Conservation (phyloP, 2,797 vertebrate species). For the Cossypha heuglini region DNA sequence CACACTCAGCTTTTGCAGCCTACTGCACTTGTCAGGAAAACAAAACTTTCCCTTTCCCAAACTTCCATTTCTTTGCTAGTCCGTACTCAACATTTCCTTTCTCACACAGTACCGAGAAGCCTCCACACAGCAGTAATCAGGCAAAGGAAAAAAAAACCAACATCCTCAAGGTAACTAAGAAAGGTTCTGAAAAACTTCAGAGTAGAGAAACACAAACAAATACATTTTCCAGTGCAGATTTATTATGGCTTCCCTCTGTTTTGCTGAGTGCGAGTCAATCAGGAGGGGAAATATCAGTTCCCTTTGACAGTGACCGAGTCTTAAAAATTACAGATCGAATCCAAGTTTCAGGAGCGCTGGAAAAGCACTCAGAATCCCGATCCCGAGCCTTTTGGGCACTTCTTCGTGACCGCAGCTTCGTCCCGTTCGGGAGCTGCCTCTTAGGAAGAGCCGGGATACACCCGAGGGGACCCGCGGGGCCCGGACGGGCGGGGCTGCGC, state of each 20-base stretch:
- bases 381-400: not conserved
- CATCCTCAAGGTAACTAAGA: not conserved
- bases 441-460: not conserved
- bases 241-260: not conserved
- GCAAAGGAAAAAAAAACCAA: not conserved
- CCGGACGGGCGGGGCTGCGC: not conserved
- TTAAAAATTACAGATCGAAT: slow-evolving; percentile 8
- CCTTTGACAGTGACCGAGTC: not conserved
- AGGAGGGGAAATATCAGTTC: not conserved
- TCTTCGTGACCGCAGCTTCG: not conserved
- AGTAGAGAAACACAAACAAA: not conserved
- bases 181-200: slow-evolving; percentile 22
- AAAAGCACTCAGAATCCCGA: not conserved
- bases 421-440: not conserved
- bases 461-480: not conserved
- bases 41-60: not conserved
- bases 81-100: not conserved
- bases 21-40: not conserved
- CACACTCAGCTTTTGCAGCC: not conserved
- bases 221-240: slow-evolving; percentile 15
- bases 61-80: not conserved
- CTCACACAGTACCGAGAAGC: not conserved
- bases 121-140: not conserved
- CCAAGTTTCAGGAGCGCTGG: not conserved
- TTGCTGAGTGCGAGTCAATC: slow-evolving; percentile 18